Evolutionary conservation across 2,113 vertebrate genomes (phyloP), one percentile per base, ranked within the genome.

Genomic region (Odocoileus hemionus): DNA sequence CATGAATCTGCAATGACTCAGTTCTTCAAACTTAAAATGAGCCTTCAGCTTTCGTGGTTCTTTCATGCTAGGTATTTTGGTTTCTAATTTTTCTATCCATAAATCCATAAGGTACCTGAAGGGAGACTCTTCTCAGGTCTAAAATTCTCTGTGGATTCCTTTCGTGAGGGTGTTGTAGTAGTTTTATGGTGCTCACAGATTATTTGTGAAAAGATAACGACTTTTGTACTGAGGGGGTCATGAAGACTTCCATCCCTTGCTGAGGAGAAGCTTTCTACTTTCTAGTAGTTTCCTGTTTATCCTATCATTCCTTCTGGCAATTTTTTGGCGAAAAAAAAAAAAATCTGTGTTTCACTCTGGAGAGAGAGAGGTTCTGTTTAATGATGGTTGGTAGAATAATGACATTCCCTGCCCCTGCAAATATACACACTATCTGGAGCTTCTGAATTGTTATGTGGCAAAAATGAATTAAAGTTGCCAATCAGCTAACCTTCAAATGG

Each of bases 401-500:
- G 10, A 5, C 9, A 9, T 6, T 4, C 23, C 15, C 19, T 14
- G 1, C 7, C 28, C 6, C 28, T 14, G 21, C 25, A 54, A 15
- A 55, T 70, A 39, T 79, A 39, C 19, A 79, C 15, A 67, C 55
- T 57, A 19, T 4, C 70, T 70, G 33, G 33, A 54, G 11, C 7
- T n/a, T 58, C 23, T 89, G 36, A 91, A 12, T 60, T 84, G 70
- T 54, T 36, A 50, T 82, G 50, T 36, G 50, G 7, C 50, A 50
- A 90, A 17, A 11, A 19, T 10, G 43, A 88, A 23, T 84, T 76
- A 47, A 70, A 25, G 45, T 55, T 80, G n/a, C 30, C 36, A 33
- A 14, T 67, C n/a, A 55, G 6, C 36, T 94, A 33, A 64, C 16
- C 21, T 95, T 83, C 86, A 67, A 94, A 58, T 21, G 92, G 28